Evolutionary conservation across 2,797 vertebrate species (phyloP).

Genomic region (Potorous gilbertii): DNA sequence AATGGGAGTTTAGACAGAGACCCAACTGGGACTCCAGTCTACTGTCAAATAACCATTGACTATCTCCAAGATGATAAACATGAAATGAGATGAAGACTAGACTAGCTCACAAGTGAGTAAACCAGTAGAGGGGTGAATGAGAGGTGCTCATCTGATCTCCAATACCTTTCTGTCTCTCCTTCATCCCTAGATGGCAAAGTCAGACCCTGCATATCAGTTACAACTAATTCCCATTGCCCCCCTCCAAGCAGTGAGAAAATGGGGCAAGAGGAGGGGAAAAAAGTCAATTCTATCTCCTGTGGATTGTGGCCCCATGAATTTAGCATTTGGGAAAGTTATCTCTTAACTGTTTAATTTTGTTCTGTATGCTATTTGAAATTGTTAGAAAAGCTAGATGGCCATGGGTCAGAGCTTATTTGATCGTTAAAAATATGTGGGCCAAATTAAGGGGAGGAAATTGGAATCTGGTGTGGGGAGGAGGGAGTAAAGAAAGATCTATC

Average conservation of each 20-base stretch:
- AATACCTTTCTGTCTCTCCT: background rate
- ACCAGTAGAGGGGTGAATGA: background rate
- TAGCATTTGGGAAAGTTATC: background rate
- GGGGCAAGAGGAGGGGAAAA: background rate
- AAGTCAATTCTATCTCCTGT: background rate
- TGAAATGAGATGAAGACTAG: background rate
- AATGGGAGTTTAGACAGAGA: background rate
- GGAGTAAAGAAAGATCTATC: background rate
- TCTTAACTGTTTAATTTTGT: background rate
- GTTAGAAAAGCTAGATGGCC: background rate
- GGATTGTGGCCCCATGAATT: background rate
- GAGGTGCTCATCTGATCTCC: background rate
- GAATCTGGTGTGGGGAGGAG: background rate
- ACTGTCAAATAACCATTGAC: background rate
- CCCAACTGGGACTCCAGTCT: background rate
- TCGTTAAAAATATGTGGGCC: background rate
- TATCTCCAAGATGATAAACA: background rate
- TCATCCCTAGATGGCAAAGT: background rate
- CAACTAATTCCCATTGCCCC: background rate
- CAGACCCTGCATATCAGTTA: background rate
- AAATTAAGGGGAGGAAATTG: background rate
- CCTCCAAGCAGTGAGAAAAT: background rate
- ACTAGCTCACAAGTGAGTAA: background rate
- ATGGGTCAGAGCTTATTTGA: background rate
- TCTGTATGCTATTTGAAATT: background rate